Percentiles rank a stretch among this genome's conserved stretches.
phyloP scores from a whole-genome alignment of 2,888 invertebrate genomes.

The Electrophaes corylata region DNA sequence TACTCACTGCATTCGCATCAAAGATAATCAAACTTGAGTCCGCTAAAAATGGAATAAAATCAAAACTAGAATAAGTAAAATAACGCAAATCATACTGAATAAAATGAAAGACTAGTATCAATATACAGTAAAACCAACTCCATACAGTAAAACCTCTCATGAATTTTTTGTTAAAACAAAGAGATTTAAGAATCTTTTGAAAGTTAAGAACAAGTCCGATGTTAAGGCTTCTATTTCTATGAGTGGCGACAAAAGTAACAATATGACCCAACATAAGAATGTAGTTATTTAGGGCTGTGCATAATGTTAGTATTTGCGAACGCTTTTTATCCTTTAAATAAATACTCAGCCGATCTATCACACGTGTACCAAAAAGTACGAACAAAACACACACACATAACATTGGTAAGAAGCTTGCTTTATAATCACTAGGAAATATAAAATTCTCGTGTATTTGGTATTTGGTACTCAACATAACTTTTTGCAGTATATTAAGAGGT shows the following conservation, averaged over 20 bases:
- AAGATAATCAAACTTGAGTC: conserved; percentile 6
- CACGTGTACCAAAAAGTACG: background rate
- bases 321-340: background rate
- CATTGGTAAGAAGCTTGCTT: background rate
- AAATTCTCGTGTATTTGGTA: conserved; percentile 7
- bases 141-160: background rate
- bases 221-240: background rate
- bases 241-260: background rate
- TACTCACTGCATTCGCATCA: conserved; percentile 4
- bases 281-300: background rate
- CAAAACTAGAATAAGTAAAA: background rate
- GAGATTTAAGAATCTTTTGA: conserved; percentile 5
- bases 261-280: background rate
- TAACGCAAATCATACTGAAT: background rate
- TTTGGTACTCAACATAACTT: background rate
- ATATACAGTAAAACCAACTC: conserved; percentile 15
- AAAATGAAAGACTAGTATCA: background rate
- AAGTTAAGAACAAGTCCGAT: conserved; percentile 3
- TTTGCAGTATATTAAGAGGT: conserved; percentile 10
- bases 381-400: background rate
- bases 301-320: background rate
- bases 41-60: background rate
- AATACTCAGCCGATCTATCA: background rate
- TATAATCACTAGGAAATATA: conserved; percentile 13
- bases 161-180: background rate